Evolutionary conservation across 2,113 vertebrate genomes (phyloP).

Genomic region (Esox niger): DNA sequence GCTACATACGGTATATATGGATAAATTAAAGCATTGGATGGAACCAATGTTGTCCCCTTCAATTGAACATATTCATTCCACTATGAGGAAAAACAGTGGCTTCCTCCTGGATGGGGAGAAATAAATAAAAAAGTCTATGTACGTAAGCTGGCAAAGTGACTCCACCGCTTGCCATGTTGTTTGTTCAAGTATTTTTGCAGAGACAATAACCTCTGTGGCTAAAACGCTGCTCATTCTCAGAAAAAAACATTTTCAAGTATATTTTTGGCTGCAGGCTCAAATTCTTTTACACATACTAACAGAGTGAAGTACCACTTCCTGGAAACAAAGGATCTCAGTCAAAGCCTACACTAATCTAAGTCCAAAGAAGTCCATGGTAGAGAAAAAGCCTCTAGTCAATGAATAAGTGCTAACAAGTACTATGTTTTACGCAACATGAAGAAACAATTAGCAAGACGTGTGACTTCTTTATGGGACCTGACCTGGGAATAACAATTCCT

Average conservation of each 20-base stretch:
- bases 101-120: too few species aligned
- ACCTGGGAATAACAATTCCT: slow-evolving; percentile 17
- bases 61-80: neutral
- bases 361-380: neutral
- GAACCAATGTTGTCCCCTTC: neutral
- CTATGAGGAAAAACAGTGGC: neutral
- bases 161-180: neutral
- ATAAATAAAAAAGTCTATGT: too few species aligned
- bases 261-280: neutral
- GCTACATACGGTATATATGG: neutral
- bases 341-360: neutral
- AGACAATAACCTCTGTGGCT: neutral
- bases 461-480: slow-evolving; percentile 2
- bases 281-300: neutral
- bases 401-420: neutral
- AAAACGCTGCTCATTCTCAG: neutral
- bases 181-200: too few species aligned
- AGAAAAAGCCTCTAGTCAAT: neutral
- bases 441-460: neutral
- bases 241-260: neutral
- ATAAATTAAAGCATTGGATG: neutral
- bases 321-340: neutral
- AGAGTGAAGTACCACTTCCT: neutral
- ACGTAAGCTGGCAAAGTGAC: too few species aligned
- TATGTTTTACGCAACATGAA: slow-evolving; percentile 37